Evolutionary conservation across 2,113 vertebrate species (phyloP).

Genomic region (Erythrocercus mccallii): DNA sequence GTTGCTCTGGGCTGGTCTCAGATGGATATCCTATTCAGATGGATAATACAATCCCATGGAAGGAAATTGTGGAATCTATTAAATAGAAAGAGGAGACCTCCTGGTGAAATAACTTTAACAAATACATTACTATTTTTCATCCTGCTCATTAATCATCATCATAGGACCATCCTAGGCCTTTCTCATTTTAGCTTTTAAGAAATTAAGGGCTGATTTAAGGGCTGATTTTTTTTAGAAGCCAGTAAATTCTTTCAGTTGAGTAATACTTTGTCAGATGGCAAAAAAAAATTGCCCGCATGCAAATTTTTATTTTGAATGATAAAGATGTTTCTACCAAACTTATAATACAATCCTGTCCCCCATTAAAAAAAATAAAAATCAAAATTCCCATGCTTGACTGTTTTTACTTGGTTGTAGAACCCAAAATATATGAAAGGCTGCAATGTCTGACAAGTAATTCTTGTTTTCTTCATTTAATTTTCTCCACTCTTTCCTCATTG

Average conservation of each 20-base stretch:
- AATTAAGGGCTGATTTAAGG: background rate
- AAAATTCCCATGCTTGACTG: background rate
- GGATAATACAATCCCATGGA: background rate
- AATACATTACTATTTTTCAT: background rate
- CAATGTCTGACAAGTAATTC: background rate
- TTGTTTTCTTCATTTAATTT: background rate
- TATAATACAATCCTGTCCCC: background rate
- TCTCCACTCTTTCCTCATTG: background rate
- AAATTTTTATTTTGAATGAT: background rate
- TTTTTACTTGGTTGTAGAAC: background rate
- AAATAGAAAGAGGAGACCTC: background rate
- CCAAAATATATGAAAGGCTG: background rate
- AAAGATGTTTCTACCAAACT: background rate
- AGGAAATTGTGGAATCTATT: background rate
- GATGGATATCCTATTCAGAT: background rate
- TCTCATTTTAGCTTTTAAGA: background rate
- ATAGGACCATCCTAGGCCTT: background rate
- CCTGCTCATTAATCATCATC: background rate
- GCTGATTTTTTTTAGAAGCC: background rate
- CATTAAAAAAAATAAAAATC: background rate
- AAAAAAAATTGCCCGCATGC: background rate
- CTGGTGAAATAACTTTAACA: background rate
- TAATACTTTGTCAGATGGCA: background rate
- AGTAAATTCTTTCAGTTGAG: background rate
- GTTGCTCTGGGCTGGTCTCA: background rate